A percentile compares a stretch with the other conserved stretches of the same genome.
These are phyloP conservation scores for Leptodon cayanensis DNA, from an alignment of 2,797 vertebrate species.

Conservation along the genomic window DNA sequence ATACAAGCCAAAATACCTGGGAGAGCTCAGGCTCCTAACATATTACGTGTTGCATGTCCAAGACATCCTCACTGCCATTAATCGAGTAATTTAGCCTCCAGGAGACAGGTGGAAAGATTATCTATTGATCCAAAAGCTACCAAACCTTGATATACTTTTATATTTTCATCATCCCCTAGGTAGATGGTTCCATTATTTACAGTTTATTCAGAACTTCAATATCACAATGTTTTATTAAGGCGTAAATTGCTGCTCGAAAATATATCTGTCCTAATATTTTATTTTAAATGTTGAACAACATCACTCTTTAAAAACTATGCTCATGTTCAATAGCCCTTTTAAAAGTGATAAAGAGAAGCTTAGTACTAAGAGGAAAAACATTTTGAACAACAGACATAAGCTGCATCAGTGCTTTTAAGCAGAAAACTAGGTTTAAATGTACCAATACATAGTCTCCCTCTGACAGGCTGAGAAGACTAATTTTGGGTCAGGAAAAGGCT, in stretches of 20 bases:
- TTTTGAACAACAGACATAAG: not conserved
- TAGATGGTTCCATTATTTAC: conserved; percentile 53
- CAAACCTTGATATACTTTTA: conserved; percentile 37
- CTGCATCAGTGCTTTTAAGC: not conserved
- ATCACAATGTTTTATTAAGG: conserved; percentile 40
- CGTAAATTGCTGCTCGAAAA: conserved; percentile 34
- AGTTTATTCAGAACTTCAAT: conserved; percentile 44
- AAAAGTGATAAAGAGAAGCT: conserved; percentile 14
- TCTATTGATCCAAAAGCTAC: conserved; percentile 63
- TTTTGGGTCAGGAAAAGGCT: conserved; percentile 2
- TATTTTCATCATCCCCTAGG: conserved; percentile 3
- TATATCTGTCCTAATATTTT: conserved; percentile 58
- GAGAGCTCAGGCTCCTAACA: not conserved
- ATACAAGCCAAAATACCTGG: not conserved
- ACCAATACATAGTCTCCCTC: not conserved
- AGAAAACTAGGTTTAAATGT: not conserved
- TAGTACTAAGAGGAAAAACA: not conserved
- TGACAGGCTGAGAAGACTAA: not conserved
- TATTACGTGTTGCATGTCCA: not conserved
- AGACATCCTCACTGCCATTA: conserved; percentile 19
- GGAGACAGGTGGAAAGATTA: conserved; percentile 54
- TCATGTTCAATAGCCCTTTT: not conserved
- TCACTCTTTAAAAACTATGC: conserved; percentile 33
- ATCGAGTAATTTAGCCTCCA: conserved; percentile 51
- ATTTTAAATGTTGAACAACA: conserved; percentile 39